Evolutionary conservation across 2,888 invertebrate species (phyloP), one percentile per base, ranked within the genome.

Genomic region (Alitta virens): DNA sequence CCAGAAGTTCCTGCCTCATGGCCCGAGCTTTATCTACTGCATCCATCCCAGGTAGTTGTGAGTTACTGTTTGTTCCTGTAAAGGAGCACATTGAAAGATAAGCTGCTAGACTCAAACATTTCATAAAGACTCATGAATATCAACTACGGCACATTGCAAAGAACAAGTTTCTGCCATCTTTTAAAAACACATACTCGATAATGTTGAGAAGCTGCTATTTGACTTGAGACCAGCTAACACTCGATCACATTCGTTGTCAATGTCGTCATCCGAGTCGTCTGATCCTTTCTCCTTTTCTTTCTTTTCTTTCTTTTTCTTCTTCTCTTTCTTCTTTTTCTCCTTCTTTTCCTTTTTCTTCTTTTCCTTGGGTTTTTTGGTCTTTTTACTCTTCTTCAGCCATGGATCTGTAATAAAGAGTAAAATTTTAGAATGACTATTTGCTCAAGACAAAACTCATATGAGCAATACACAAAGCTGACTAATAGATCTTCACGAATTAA

Each of bases 1-100:
- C 86, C 68, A 99, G 82, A 46, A 99, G 85, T 70, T 96, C 91
- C 73, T 94, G 91, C 84, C 96, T 95, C 92, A 97, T 94, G 76
- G 87, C 87, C 59, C 75, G 70, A 0, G 94, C 94, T 53, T 91
- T 87, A 79, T 94, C 94, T 65, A 94, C 91, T 26, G 91, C 91
- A 69, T 91, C 91, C 69, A 89, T 87, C 0, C 59, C 60, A 23
- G 60, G 56, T 25, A 64, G n/a, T n/a, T n/a, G n/a, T n/a, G n/a
- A n/a, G n/a, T n/a, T n/a, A n/a, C n/a, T n/a, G n/a, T n/a, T n/a
- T n/a, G n/a, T n/a, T n/a, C n/a, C n/a, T n/a, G n/a, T n/a, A n/a
- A n/a, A n/a, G n/a, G n/a, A n/a, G n/a, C n/a, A n/a, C n/a, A n/a
- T n/a, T n/a, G n/a, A n/a, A n/a, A n/a, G n/a, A n/a, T n/a, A n/a